Percentiles rank a stretch among this genome's conserved stretches.
These are phyloP conservation scores for Congeria kusceri DNA, from an alignment of 2,888 invertebrate species.

Conservation along the genomic window DNA sequence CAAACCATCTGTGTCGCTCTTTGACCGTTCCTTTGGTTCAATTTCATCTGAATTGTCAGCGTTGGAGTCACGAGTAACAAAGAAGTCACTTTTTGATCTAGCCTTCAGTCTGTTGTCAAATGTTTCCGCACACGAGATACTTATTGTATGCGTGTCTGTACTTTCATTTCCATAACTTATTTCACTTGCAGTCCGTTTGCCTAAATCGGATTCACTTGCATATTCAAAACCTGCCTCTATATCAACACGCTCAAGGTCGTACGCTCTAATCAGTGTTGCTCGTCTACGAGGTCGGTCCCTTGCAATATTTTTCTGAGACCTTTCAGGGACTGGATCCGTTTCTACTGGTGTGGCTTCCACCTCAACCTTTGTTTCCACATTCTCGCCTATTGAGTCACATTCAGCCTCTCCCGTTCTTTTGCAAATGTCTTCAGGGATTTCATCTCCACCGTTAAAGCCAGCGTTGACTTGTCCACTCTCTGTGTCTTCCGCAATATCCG, in stretches of 20 bases:
- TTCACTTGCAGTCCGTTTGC: slow-evolving; percentile 50
- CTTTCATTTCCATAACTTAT: slow-evolving; percentile 58
- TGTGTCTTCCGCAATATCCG: slow-evolving; percentile 31
- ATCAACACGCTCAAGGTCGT: slow-evolving; percentile 32
- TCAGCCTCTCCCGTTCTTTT: background rate
- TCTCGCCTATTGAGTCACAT: background rate
- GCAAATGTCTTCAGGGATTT: background rate
- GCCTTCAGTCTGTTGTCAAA: slow-evolving; percentile 27
- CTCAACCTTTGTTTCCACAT: background rate
- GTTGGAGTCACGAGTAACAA: background rate
- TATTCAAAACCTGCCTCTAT: slow-evolving; percentile 45
- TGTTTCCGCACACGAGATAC: slow-evolving; percentile 40
- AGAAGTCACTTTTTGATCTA: background rate
- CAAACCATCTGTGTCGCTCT: background rate
- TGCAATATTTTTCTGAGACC: background rate
- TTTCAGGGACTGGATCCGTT: background rate
- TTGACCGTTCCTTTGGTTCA: background rate
- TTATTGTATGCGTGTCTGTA: slow-evolving; percentile 51
- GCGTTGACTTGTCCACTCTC: slow-evolving; percentile 12
- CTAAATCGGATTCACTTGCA: slow-evolving; percentile 50
- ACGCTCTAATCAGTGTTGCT: slow-evolving; percentile 45
- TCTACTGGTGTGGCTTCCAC: background rate
- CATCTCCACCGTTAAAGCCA: slow-evolving; percentile 15
- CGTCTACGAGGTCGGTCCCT: slow-evolving; percentile 42
- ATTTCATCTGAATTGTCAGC: background rate